A percentile compares a stretch with the other conserved stretches of the same genome.
Evolutionary conservation across 2,113 vertebrate species (phyloP).

Genomic region (Crocuta crocuta): DNA sequence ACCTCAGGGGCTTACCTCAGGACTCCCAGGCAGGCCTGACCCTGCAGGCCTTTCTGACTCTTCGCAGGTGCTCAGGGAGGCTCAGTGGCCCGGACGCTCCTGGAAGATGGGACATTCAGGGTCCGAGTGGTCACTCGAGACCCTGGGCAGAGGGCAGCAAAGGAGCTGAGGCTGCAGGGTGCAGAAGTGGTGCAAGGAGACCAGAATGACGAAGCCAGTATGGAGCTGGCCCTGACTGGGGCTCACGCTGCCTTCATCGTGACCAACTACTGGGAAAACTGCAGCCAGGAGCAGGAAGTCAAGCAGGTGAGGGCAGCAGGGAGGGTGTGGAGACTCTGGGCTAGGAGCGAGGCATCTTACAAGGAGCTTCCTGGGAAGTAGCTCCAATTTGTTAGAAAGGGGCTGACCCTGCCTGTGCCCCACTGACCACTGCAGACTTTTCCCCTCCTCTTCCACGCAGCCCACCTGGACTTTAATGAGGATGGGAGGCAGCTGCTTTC

Average conservation of each 20-base stretch:
- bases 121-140: conserved; percentile 81
- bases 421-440: neutral
- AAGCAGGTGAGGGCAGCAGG: conserved; percentile 76
- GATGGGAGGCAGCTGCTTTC: neutral
- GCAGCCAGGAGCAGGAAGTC: conserved; percentile 84
- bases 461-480: neutral
- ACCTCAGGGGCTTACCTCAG: too few relatives aligned
- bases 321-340: neutral
- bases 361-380: neutral
- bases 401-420: neutral
- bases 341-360: too few relatives aligned
- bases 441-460: neutral
- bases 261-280: conserved; percentile 87
- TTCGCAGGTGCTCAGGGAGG: conserved; percentile 84
- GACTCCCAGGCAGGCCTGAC: neutral
- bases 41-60: neutral
- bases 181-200: conserved; percentile 84
- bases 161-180: conserved; percentile 75
- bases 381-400: neutral
- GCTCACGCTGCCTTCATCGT: conserved; percentile 83
- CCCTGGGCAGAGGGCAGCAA: conserved; percentile 66
- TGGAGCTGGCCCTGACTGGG: conserved; percentile 79
- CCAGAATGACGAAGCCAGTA: conserved; percentile 76
- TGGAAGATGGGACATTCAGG: conserved; percentile 81
- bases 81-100: conserved; percentile 79